Evolutionary conservation across 2,888 invertebrate genomes (phyloP), one percentile per base, ranked within the genome.

Genomic region (Toxonevra muliebris): DNA sequence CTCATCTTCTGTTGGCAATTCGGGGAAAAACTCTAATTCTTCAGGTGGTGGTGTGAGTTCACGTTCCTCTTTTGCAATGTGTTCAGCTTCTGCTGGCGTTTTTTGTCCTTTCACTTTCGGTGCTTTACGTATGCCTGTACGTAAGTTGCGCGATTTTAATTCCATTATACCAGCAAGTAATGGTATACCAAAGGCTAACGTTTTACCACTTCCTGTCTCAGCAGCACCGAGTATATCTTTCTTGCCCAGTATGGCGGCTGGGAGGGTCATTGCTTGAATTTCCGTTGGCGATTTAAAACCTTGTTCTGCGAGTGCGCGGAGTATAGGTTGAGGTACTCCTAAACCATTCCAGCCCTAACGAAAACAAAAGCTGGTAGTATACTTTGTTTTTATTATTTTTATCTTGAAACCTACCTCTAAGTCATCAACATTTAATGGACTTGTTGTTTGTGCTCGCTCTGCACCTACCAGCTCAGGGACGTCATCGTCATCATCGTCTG

Each of bases 161-260:
- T 91, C 89, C 75, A 97, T 86, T 72, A 98, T 96, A 15, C 95
- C 94, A 64, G 91, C 87, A 67, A 99, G 86, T 53, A 99, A 92
- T 11, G 99, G 99, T 68, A 99, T 93, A 0, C 95, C 97, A 87
- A 98, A 99, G 0, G 98, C 98, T 62, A 99, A 86, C 0, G 99
- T 99, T 87, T 99, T 99, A 0, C 99, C 99, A 85, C 97, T 98
- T 0, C 99, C 99, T 0, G 99, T 99, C 87, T 98, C 97, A 2
- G 98, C 98, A 65, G 98, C 98, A n/a, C 98, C 99, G 1, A 99
- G 86, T 74, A 99, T 94, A 84, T 99, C 98, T 85, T 93, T 89
- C 59, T 91, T 89, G 52, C 91, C 97, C 80, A 92, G 88, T 76
- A 97, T 91, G 45, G 97, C 95, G 58, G 94, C 89, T 0, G 95